Evolutionary conservation across 2,113 vertebrate genomes (phyloP), one percentile per base, ranked within the genome.

Genomic region (Rafetus swinhoei): DNA sequence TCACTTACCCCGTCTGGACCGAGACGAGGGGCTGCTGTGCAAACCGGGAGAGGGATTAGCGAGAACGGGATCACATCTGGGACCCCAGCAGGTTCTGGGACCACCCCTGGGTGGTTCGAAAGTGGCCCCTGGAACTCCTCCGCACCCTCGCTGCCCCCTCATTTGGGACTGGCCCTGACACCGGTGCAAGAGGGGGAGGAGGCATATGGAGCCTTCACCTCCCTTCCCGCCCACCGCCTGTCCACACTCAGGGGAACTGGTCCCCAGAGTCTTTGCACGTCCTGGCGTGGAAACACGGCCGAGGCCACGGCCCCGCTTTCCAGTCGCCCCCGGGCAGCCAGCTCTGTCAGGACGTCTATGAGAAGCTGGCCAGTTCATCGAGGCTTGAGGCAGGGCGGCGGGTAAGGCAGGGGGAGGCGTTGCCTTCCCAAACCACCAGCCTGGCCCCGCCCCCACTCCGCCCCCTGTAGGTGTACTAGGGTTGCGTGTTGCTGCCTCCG

Each of bases 11-110:
- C 79, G 74, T 24, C 81, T 91, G 85, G 91, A 83, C 24, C 69
- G 57, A 85, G 39, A 81, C 45, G 79, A 93, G 74, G 12, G 82
- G 9, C 74, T 90, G 86, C 0, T 16, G 86, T 0, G 1, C 90
- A 79, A 89, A 82, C 89, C 85, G 83, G 79, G 94, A n/a, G 93
- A 94, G 32, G 9, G n/a, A 15, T 32, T 35, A 35, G 39, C 82
- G 53, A 84, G 55, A 57, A 91, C 62, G 62, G 80, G 54, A 81
- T 59, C 87, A 21, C 10, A n/a, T 15, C 55, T 60, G 0, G 72
- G 89, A 85, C 1, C 88, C 54, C 62, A 56, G 54, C 21, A 52
- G 79, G 92, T 91, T 69, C 72, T 74, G 88, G n/a, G n/a, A n/a
- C n/a, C n/a, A n/a, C n/a, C n/a, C n/a, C n/a, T n/a, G n/a, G n/a